Evolutionary conservation across 2,113 vertebrate genomes (phyloP).

Genomic region (Trichechus manatus): DNA sequence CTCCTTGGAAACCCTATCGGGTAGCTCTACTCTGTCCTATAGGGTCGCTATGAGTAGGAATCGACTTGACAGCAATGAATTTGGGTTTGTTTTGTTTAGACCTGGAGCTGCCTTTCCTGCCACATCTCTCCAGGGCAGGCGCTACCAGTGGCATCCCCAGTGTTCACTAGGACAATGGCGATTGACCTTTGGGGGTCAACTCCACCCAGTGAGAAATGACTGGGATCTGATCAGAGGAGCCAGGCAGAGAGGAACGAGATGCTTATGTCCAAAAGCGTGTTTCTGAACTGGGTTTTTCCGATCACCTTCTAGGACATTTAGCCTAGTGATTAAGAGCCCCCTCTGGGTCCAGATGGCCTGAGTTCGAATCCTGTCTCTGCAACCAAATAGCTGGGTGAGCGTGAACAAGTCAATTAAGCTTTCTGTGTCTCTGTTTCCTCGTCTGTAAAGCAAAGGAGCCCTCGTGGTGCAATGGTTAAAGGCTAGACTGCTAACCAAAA

Average conservation of each 20-base stretch:
- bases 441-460: background rate
- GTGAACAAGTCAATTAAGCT: too few relatives aligned
- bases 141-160: background rate
- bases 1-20: too few relatives aligned
- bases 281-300: background rate
- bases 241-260: too few relatives aligned
- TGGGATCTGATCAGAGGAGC: background rate
- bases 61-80: too few relatives aligned
- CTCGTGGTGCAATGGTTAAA: too few relatives aligned
- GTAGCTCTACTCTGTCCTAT: too few relatives aligned
- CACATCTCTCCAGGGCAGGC: too few relatives aligned
- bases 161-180: accelerated
- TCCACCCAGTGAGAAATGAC: background rate
- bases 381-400: too few relatives aligned
- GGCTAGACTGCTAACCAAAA: too few relatives aligned
- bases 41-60: too few relatives aligned
- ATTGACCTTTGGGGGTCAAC: background rate
- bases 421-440: background rate
- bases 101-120: background rate
- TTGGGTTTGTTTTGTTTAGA: background rate
- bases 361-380: background rate
- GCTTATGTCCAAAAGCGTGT: accelerated
- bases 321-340: background rate
- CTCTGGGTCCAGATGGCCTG: background rate
- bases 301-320: accelerated